A percentile compares a stretch with the other conserved stretches of the same genome.
Conservation (phyloP, 2,888 invertebrate genomes). For the Romanomermis culicivorax region DNA sequence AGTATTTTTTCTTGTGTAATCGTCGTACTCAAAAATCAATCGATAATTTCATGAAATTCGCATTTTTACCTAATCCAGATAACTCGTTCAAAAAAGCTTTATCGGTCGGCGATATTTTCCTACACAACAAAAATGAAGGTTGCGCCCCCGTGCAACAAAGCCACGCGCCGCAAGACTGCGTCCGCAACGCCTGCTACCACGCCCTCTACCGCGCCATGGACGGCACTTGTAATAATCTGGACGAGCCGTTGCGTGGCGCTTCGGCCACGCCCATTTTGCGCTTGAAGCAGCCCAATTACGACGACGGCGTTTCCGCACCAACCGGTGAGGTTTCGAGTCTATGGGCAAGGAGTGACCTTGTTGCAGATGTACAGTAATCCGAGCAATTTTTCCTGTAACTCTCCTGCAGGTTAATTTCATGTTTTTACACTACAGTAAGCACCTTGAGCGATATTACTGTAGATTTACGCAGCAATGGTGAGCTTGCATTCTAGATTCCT, state of each 20-base stretch:
- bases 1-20: no score
- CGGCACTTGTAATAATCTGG: conserved; percentile 26
- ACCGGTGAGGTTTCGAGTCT: no score
- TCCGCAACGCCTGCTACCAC: conserved; percentile 23
- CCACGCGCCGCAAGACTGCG: conserved; percentile 16
- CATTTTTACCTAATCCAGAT: conserved; percentile 11
- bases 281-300: conserved; percentile 22
- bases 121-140: conserved; percentile 23
- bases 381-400: no score
- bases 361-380: no score
- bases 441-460: no score
- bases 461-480: no score
- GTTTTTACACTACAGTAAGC: no score
- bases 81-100: conserved; percentile 17
- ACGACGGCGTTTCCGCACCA: conserved; percentile 25
- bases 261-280: conserved; percentile 24
- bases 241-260: conserved; percentile 21
- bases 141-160: conserved; percentile 20
- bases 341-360: no score
- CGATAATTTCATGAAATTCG: no score
- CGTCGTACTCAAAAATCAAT: no score
- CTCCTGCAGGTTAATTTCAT: no score
- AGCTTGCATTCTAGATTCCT: no score
- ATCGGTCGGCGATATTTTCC: conserved; percentile 23
- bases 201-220: conserved; percentile 21